phyloP scores from a whole-genome alignment of 92 coral and sea anemone genomes.

The Zoanthus sansibaricus region DNA sequence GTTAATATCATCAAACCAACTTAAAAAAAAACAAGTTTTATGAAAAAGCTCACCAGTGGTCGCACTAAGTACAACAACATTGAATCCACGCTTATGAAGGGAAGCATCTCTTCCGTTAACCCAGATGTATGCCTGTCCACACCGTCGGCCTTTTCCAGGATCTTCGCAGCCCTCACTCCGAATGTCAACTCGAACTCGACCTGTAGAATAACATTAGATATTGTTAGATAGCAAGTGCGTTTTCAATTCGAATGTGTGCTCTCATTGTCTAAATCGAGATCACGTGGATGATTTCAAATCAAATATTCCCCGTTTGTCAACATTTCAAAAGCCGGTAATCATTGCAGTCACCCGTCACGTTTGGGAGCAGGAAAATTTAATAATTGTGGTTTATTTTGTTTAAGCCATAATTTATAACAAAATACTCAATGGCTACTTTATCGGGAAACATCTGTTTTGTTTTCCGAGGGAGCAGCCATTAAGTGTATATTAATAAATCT shows the following conservation, averaged over 20 bases:
- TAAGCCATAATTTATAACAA: too few relatives aligned
- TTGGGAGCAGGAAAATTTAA: too few relatives aligned
- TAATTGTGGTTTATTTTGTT: too few relatives aligned
- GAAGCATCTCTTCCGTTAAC: slow-evolving; percentile 42
- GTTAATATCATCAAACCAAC: background rate
- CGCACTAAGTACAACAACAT: slow-evolving; percentile 32
- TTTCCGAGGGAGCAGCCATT: too few relatives aligned
- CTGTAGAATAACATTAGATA: background rate
- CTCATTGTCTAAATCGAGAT: too few relatives aligned
- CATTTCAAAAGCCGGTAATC: too few relatives aligned
- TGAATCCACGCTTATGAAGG: slow-evolving; percentile 32
- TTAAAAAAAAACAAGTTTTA: background rate
- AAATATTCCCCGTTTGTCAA: too few relatives aligned
- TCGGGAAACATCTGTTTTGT: too few relatives aligned
- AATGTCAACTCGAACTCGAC: slow-evolving; percentile 36
- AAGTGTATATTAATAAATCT: too few relatives aligned
- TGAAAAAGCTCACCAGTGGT: slow-evolving; percentile 3
- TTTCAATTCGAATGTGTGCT: too few relatives aligned
- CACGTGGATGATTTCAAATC: background rate
- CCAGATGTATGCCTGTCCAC: slow-evolving; percentile 47
- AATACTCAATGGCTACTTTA: too few relatives aligned
- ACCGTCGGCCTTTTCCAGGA: slow-evolving; percentile 26
- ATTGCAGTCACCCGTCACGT: too few relatives aligned
- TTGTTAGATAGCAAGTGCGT: background rate
- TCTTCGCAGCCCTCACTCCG: slow-evolving; percentile 40